Conservation (phyloP, 2,797 vertebrate species). For the Megaceryle alcyon region DNA sequence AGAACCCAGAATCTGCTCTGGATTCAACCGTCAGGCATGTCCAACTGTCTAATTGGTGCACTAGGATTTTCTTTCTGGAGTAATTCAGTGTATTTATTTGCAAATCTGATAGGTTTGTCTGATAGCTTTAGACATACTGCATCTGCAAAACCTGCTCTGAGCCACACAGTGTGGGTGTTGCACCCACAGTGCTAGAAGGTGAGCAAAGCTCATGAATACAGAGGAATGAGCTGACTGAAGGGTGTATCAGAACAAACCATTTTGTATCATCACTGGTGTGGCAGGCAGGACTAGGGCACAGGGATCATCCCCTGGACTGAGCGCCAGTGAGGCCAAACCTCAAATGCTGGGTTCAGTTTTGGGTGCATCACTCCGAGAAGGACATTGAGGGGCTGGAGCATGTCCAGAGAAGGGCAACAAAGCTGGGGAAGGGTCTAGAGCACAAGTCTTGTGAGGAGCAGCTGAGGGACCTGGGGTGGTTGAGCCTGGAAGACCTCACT, state of each 20-base stretch:
- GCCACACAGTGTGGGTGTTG: neutral
- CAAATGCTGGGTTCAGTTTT: neutral
- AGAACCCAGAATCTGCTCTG: neutral
- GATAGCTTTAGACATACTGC: neutral
- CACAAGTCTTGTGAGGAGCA: no score
- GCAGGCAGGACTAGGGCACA: neutral
- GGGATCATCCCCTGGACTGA: neutral
- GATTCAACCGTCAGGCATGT: neutral
- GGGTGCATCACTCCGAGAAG: neutral
- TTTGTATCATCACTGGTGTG: neutral
- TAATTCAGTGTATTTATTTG: neutral
- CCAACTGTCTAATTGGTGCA: neutral
- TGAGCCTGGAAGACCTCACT: no score
- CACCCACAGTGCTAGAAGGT: neutral
- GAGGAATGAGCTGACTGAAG: neutral
- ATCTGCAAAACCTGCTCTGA: neutral
- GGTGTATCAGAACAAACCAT: neutral
- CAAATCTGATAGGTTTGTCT: neutral
- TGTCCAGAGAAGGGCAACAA: neutral
- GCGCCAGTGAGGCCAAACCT: neutral
- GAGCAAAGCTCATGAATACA: neutral
- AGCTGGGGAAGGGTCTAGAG: neutral
- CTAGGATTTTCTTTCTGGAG: neutral
- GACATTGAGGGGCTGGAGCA: neutral
- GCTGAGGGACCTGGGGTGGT: no score